A percentile compares a stretch with the other conserved stretches of the same genome.
Evolutionary conservation across 2,888 invertebrate species (phyloP).

Genomic region (Acleris holmiana): DNA sequence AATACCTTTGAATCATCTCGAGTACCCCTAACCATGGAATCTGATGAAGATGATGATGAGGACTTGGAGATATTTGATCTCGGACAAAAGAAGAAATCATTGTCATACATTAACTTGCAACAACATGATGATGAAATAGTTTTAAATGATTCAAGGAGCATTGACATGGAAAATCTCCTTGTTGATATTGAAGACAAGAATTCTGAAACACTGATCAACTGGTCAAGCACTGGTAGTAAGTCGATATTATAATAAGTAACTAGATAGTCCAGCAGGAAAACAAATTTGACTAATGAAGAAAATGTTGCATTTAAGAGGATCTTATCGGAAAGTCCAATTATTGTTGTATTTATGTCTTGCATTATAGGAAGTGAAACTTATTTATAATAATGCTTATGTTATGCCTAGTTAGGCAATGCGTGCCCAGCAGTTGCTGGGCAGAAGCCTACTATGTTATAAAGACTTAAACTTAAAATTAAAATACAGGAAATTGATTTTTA

Average conservation of each 20-base stretch:
- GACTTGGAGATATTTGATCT: constrained; percentile 80
- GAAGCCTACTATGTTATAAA: constrained; percentile 4
- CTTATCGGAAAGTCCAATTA: constrained; percentile 21
- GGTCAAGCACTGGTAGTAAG: constrained; percentile 71
- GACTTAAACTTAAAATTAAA: constrained; percentile 4
- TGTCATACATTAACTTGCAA: constrained; percentile 75
- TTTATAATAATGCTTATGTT: constrained; percentile 7
- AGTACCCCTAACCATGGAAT: constrained; percentile 77
- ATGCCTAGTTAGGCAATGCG: too few species aligned
- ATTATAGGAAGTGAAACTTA: constrained; percentile 5
- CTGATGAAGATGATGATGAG: constrained; percentile 80
- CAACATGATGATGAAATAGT: constrained; percentile 72
- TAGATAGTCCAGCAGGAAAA: constrained; percentile 16
- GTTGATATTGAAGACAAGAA: constrained; percentile 74
- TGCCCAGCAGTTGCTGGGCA: constrained; percentile 28
- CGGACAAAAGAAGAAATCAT: constrained; percentile 73
- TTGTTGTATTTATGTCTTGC: constrained; percentile 19
- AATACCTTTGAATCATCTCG: constrained; percentile 75
- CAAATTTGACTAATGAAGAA: constrained; percentile 14
- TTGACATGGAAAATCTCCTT: constrained; percentile 65
- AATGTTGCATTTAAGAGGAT: constrained; percentile 37
- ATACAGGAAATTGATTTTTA: background rate
- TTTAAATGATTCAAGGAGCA: constrained; percentile 49
- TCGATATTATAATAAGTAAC: constrained; percentile 67
- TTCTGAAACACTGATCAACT: constrained; percentile 71